A percentile compares a stretch with the other conserved stretches of the same genome.
phyloP scores from a whole-genome alignment of 2,113 vertebrate species.

The Lagopus leucura region DNA sequence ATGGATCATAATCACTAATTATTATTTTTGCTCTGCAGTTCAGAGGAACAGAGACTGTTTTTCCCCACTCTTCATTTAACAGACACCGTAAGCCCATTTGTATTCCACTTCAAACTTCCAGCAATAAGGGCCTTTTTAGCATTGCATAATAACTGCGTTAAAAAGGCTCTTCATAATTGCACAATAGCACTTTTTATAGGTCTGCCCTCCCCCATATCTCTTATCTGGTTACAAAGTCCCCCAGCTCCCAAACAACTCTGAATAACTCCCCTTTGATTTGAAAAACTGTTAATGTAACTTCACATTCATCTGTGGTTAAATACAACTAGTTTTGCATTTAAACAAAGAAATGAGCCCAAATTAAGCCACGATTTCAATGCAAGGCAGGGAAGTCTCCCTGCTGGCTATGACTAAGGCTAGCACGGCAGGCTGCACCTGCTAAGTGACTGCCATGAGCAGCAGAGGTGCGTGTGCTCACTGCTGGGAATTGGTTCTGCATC shows the following conservation, averaged over 20 bases:
- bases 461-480: not conserved
- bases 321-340: slow-evolving; percentile 72
- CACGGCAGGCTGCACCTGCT: slow-evolving; percentile 50
- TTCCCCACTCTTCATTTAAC: slow-evolving; percentile 44
- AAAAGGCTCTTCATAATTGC: slow-evolving; percentile 66
- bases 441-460: not conserved
- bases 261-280: slow-evolving; percentile 68
- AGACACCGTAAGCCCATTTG: slow-evolving; percentile 54
- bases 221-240: slow-evolving; percentile 49
- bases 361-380: slow-evolving; percentile 33
- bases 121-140: slow-evolving; percentile 71
- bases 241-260: slow-evolving; percentile 38
- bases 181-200: slow-evolving; percentile 70
- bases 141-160: slow-evolving; percentile 70
- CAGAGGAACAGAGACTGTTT: slow-evolving; percentile 27
- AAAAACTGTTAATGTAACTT: slow-evolving; percentile 65
- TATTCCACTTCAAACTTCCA: slow-evolving; percentile 61
- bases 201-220: slow-evolving; percentile 17
- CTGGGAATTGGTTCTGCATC: not conserved
- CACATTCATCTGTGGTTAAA: slow-evolving; percentile 57
- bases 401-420: slow-evolving; percentile 21
- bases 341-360: slow-evolving; percentile 69
- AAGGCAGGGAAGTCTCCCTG: slow-evolving; percentile 38
- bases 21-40: slow-evolving; percentile 36
- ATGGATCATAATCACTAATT: slow-evolving; percentile 11